Percentiles rank a stretch among this genome's conserved stretches.
Evolutionary conservation across 2,113 vertebrate species (phyloP).

Genomic region (Erythrocercus mccallii): DNA sequence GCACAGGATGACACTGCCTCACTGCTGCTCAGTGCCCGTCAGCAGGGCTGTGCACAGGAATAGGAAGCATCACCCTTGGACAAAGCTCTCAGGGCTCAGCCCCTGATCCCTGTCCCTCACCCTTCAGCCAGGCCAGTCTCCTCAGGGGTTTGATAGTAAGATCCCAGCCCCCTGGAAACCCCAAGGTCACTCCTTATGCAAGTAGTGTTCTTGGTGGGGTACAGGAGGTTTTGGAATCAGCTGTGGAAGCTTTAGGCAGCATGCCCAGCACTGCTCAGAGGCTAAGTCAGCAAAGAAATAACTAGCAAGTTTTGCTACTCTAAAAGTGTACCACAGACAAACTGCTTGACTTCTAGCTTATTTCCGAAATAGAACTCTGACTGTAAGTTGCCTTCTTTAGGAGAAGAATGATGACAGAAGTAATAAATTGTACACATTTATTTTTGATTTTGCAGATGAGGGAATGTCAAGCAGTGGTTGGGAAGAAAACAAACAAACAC

Average conservation of each 20-base stretch:
- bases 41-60: not conserved
- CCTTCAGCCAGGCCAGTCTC: not conserved
- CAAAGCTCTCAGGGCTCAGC: not conserved
- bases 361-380: not conserved
- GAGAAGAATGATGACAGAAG: slow-evolving; percentile 23
- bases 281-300: not conserved
- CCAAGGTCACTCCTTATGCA: not conserved
- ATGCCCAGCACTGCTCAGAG: not conserved
- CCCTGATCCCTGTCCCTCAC: not conserved
- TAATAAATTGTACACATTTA: slow-evolving; percentile 30
- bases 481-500: slow-evolving; percentile 44
- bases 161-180: not conserved
- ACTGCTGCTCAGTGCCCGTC: not conserved
- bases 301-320: not conserved
- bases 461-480: not conserved
- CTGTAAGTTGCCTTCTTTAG: slow-evolving; percentile 40
- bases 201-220: not conserved
- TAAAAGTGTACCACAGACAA: not conserved
- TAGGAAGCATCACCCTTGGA: not conserved
- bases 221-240: not conserved
- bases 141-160: accelerated
- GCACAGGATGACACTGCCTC: not conserved
- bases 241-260: not conserved
- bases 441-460: slow-evolving; percentile 38
- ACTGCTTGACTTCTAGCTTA: slow-evolving; percentile 1